These are phyloP conservation scores for Capitulum mitella DNA, from an alignment of 2,888 invertebrate genomes.

Conservation along the genomic window DNA sequence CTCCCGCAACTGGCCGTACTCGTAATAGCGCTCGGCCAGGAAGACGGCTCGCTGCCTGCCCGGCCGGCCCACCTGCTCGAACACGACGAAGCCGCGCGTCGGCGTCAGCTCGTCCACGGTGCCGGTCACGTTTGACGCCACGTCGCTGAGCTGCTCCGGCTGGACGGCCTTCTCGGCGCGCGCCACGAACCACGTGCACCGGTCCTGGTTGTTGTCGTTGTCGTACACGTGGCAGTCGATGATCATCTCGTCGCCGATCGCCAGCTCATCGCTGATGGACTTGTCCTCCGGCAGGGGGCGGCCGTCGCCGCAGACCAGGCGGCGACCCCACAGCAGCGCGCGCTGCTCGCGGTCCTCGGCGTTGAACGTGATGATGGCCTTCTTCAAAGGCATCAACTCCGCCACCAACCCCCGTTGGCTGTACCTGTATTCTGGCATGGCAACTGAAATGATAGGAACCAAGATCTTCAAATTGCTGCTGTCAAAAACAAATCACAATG, in stretches of 20 bases:
- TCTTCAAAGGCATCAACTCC: neutral
- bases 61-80: neutral
- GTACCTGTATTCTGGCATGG: neutral
- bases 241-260: neutral
- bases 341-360: neutral
- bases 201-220: neutral
- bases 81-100: neutral
- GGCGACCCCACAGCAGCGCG: neutral
- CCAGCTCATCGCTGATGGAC: neutral
- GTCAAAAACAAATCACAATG: no score
- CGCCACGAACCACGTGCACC: constrained; percentile 1
- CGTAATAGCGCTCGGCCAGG: neutral
- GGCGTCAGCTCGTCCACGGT: neutral
- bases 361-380: neutral
- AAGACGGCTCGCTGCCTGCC: neutral
- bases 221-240: constrained; percentile 1
- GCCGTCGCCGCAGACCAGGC: neutral
- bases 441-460: neutral
- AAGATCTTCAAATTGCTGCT: no score
- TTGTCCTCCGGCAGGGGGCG: neutral
- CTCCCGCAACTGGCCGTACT: neutral
- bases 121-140: neutral
- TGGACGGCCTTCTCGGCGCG: neutral
- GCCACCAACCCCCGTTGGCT: neutral
- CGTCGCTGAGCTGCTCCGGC: neutral